Evolutionary conservation across 2,888 invertebrate genomes (phyloP).

Genomic region (Leptarthrus brevirostris): DNA sequence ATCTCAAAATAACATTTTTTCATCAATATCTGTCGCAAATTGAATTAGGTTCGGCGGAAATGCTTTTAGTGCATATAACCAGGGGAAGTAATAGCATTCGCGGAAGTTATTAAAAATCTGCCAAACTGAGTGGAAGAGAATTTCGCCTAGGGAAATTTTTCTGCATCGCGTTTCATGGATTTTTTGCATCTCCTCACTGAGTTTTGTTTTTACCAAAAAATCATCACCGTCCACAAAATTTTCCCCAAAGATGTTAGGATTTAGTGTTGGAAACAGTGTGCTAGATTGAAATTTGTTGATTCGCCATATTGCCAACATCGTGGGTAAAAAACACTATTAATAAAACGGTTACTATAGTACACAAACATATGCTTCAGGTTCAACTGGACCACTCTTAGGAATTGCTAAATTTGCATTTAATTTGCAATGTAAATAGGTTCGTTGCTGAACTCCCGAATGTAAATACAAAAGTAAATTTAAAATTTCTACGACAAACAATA

Average conservation of each 20-base stretch:
- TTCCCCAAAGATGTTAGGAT: not conserved
- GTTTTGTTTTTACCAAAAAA: not conserved
- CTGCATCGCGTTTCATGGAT: not conserved
- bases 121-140: conserved; percentile 41
- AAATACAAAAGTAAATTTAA: not conserved
- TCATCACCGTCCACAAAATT: no score
- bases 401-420: not conserved
- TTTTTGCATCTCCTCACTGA: not conserved
- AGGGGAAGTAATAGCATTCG: conserved; percentile 28
- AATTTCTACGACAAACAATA: not conserved
- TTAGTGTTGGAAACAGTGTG: not conserved
- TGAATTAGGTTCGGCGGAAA: conserved; percentile 21
- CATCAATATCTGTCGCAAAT: conserved; percentile 36
- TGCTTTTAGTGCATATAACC: conserved; percentile 37
- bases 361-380: no score
- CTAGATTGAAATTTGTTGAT: no score
- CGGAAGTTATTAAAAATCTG: conserved; percentile 47
- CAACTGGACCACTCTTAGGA: no score
- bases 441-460: not conserved
- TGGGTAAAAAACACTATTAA: no score
- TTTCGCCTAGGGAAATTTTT: not conserved
- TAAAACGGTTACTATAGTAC: no score
- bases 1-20: conserved; percentile 4
- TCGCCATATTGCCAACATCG: no score
- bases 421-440: not conserved